Evolutionary conservation across 2,797 vertebrate species (phyloP), one percentile per base, ranked within the genome.

Genomic region (Hemibagrus guttatus): DNA sequence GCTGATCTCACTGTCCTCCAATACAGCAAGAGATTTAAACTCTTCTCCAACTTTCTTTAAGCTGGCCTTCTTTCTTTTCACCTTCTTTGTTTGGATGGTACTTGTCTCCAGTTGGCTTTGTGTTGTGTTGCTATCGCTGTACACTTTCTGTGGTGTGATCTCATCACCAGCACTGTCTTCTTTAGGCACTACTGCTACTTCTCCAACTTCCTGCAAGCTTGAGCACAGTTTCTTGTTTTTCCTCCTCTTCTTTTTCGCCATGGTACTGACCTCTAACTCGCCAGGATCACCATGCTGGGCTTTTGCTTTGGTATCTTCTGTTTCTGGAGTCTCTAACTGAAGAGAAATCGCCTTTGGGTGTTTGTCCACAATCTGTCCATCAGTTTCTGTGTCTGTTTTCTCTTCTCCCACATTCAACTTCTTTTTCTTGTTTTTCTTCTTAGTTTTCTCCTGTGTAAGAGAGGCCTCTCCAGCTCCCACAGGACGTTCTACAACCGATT

Each of bases 361-460:
- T 6, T 52, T 58, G 14, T 54, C 58, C 3, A 58, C 19, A 59
- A 42, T 39, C 26, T 26, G 19, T 3, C 2, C 56, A 42, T 7
- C 6, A 9, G 26, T 64, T 72, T 80, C 52, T 58, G 26, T 46
- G 19, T n/a, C 58, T 19, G 31, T 64, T 78, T 72, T 52, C 0
- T 4, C 46, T 0, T 19, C 46, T 4, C 87, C 83, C 59, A 81
- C 83, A 26, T 88, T 91, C 58, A 88, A 89, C 81, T 83, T 93
- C 54, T 49, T 91, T 75, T 63, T 90, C 28, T 31, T 91, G 1
- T 86, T 90, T 2, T 87, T 90, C 75, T 87, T 90, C 28, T 69
- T 87, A n/a, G 39, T 49, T 49, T 64, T 66, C 39, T 49, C 42
- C 26, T 35, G 69, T 21, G 13, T 23, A 23, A 23, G 78, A 52